Percentiles rank a stretch among this genome's conserved stretches.
These are phyloP conservation scores for Cantharis rufa DNA, from an alignment of 2,888 invertebrate species.

Conservation along the genomic window DNA sequence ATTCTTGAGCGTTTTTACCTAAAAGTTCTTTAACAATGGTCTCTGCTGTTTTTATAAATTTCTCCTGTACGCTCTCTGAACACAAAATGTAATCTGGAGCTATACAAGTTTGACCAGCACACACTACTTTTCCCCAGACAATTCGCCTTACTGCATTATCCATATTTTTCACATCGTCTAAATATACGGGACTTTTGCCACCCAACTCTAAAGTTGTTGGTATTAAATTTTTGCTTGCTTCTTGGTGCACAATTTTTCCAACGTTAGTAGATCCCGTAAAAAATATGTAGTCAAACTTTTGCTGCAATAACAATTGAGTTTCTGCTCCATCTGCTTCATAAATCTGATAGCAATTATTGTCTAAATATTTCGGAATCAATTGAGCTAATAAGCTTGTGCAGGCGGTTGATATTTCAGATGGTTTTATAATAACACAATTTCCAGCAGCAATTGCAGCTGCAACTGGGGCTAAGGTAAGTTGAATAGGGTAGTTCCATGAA, in stretches of 20 bases:
- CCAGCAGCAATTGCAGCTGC: conserved; percentile 89
- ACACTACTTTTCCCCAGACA: conserved; percentile 93
- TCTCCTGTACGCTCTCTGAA: conserved; percentile 61
- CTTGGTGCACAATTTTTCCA: conserved; percentile 70
- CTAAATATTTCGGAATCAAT: conserved; percentile 82
- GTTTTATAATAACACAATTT: conserved; percentile 88
- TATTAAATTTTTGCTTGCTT: conserved; percentile 73
- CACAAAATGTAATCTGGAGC: conserved; percentile 91
- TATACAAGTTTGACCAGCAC: conserved; percentile 93
- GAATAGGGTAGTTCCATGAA: conserved; percentile 97
- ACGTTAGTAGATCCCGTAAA: conserved; percentile 70
- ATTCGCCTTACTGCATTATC: conserved; percentile 77
- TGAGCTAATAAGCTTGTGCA: conserved; percentile 73
- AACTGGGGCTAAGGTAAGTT: conserved; percentile 77
- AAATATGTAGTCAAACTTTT: conserved; percentile 78
- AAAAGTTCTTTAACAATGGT: conserved; percentile 79
- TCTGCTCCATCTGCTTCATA: conserved; percentile 66
- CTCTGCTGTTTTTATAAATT: conserved; percentile 68
- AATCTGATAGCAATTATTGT: conserved; percentile 68
- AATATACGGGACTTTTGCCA: conserved; percentile 83
- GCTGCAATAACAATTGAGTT: conserved; percentile 68
- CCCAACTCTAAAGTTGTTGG: conserved; percentile 78
- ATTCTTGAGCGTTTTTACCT: conserved; percentile 76
- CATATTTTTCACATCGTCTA: conserved; percentile 83
- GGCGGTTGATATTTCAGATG: conserved; percentile 81